These are phyloP conservation scores for Diadema setosum DNA, from an alignment of 35 echinoderm and acorn worm species.

Conservation along the genomic window DNA sequence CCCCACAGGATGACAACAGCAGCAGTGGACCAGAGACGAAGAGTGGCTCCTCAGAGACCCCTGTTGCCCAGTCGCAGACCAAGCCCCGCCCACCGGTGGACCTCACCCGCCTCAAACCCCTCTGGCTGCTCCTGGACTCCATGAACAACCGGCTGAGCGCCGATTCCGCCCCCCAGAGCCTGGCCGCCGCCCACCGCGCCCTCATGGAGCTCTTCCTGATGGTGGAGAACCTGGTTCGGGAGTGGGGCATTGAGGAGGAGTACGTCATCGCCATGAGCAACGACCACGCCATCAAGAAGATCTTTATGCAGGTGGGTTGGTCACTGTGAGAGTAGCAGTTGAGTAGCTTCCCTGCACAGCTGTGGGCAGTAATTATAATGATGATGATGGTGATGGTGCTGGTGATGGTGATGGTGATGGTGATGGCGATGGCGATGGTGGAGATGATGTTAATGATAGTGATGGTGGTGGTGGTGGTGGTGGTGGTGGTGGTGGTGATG, in stretches of 20 bases:
- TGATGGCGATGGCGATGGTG: not conserved
- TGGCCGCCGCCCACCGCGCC: slow-evolving; percentile 81
- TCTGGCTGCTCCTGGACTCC: slow-evolving; percentile 78
- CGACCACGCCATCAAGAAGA: slow-evolving; percentile 31
- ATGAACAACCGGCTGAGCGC: slow-evolving; percentile 75
- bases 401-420: not conserved
- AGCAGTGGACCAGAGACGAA: not conserved
- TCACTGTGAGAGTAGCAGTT: too few species aligned
- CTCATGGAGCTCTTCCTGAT: slow-evolving; percentile 90
- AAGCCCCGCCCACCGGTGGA: slow-evolving; percentile 6
- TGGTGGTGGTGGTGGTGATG: not conserved
- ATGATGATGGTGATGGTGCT: not conserved
- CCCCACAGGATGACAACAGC: not conserved
- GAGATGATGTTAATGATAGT: not conserved
- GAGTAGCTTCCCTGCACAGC: too few species aligned
- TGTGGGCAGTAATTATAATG: not conserved
- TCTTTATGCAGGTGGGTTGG: slow-evolving; percentile 38
- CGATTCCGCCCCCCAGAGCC: slow-evolving; percentile 46
- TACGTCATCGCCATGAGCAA: slow-evolving; percentile 67
- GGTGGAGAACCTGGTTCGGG: slow-evolving; percentile 79
- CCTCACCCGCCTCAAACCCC: slow-evolving; percentile 77
- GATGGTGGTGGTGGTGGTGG: not conserved
- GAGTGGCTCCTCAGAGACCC: not conserved
- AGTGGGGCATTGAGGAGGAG: slow-evolving; percentile 64
- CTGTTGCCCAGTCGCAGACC: not conserved